These are phyloP conservation scores for Hydrochoerus hydrochaeris DNA, from an alignment of 2,113 vertebrate genomes.

Conservation along the genomic window DNA sequence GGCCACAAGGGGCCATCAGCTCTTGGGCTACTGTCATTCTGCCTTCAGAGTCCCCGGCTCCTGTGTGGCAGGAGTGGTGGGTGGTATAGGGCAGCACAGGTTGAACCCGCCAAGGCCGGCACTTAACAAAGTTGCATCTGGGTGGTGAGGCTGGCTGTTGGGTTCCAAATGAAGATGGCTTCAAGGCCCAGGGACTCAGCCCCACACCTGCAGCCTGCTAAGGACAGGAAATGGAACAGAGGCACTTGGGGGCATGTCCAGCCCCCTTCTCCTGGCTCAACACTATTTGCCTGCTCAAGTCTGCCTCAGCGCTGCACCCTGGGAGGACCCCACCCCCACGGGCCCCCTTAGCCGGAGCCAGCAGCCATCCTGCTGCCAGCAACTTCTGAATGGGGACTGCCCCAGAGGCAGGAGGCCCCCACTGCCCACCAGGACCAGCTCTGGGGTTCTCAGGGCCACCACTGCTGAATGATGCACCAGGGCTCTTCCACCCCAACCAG, in stretches of 20 bases:
- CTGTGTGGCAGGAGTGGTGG: background rate
- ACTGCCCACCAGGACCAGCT: background rate
- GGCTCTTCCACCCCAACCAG: background rate
- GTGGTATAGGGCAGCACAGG: background rate
- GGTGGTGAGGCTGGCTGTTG: background rate
- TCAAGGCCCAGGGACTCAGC: background rate
- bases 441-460: background rate
- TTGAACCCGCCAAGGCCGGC: background rate
- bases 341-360: background rate
- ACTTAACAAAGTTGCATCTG: background rate
- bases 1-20: background rate
- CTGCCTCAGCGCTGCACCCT: background rate
- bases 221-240: background rate
- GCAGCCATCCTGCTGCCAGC: background rate
- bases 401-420: background rate
- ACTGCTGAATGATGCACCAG: too few relatives aligned
- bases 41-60: background rate
- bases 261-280: background rate
- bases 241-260: background rate
- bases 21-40: background rate
- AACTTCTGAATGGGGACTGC: background rate
- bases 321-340: background rate
- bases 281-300: fast-evolving
- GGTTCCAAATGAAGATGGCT: background rate
- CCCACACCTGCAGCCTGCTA: background rate